These are phyloP conservation scores for Tortrix viridana DNA, from an alignment of 2,888 invertebrate species.

Conservation along the genomic window DNA sequence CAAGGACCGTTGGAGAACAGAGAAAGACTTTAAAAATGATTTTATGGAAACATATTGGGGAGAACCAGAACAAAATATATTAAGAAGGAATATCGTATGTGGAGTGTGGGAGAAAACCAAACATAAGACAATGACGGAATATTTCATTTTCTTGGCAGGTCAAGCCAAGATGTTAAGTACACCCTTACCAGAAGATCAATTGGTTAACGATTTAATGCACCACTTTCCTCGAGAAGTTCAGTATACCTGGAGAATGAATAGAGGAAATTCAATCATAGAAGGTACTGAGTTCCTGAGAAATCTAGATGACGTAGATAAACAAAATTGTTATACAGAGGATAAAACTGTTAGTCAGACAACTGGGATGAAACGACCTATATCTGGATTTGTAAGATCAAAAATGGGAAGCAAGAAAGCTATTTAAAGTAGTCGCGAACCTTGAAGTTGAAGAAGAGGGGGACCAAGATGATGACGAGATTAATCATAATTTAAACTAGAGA, in stretches of 20 bases:
- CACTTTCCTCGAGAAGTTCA: not conserved
- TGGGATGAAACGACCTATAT: no score
- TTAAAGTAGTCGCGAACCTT: not conserved
- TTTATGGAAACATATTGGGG: constrained; percentile 6
- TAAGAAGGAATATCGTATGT: constrained; percentile 1
- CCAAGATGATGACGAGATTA: no score
- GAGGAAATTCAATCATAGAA: not conserved
- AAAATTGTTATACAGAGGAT: no score
- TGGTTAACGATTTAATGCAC: not conserved
- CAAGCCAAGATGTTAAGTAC: constrained; percentile 3
- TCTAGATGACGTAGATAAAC: not conserved
- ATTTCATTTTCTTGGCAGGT: not conserved
- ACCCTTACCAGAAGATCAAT: not conserved
- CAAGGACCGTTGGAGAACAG: not conserved
- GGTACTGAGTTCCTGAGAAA: not conserved
- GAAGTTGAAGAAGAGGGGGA: not conserved
- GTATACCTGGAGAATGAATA: not conserved
- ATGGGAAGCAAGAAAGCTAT: not conserved
- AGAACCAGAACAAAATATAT: not conserved
- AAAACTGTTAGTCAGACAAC: not conserved
- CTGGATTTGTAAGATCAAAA: fast-evolving
- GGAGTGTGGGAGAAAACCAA: not conserved
- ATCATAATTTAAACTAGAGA: not conserved
- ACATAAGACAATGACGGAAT: not conserved
- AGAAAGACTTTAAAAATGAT: not conserved